Evolutionary conservation across 1,140 invertebrate genomes (phyloP).

Genomic region (Conus betulinus): DNA sequence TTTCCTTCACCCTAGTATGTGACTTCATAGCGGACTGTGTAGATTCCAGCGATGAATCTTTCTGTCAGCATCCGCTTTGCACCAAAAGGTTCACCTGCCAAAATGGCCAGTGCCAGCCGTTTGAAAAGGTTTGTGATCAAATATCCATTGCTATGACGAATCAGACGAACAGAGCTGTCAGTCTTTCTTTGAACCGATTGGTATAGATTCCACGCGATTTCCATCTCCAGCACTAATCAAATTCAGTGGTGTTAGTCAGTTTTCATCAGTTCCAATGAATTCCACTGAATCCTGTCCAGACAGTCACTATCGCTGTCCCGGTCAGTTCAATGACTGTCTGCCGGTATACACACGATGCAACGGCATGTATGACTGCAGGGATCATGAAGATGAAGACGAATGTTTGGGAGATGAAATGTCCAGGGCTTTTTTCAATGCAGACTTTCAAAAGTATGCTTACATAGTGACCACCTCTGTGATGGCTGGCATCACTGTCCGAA

Average conservation of each 20-base stretch:
- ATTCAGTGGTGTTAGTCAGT: background rate
- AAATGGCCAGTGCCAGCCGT: background rate
- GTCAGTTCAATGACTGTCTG: background rate
- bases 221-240: background rate
- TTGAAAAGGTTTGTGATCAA: background rate
- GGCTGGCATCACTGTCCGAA: constrained; percentile 1
- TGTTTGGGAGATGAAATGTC: background rate
- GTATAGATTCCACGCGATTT: background rate
- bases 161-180: background rate
- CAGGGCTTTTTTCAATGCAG: background rate
- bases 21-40: background rate
- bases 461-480: constrained; percentile 11
- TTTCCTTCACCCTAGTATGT: constrained; percentile 6
- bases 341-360: constrained; percentile 13
- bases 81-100: background rate
- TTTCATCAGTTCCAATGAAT: background rate
- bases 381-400: background rate
- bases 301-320: background rate
- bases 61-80: background rate
- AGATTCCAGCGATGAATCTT: background rate
- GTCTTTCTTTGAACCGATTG: background rate
- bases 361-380: background rate
- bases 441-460: background rate
- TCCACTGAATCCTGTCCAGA: background rate
- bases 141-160: background rate